Conservation (phyloP, 2,888 invertebrate species). For the Cantharis lateralis region DNA sequence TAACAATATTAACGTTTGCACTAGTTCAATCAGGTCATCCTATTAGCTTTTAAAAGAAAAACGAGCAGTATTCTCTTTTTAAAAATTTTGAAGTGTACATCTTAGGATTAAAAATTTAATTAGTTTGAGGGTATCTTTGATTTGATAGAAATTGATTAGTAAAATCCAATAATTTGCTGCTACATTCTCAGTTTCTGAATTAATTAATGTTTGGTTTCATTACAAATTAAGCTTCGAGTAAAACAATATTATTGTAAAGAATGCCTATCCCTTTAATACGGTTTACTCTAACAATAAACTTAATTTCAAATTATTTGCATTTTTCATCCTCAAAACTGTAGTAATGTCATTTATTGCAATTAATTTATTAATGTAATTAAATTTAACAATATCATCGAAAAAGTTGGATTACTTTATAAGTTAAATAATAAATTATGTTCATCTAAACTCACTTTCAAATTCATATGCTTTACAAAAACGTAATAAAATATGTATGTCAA, state of each 20-base stretch:
- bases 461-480: no score
- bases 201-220: not conserved
- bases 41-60: not conserved
- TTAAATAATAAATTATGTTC: not conserved
- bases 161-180: not conserved
- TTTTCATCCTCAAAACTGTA: not conserved
- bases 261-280: not conserved
- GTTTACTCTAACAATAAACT: not conserved
- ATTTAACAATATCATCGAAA: not conserved
- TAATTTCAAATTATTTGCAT: not conserved
- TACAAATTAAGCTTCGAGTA: not conserved
- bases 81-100: not conserved
- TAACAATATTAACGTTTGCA: constrained; percentile 18
- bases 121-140: not conserved
- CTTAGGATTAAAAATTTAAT: not conserved
- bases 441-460: no score
- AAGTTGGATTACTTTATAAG: not conserved
- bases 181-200: not conserved
- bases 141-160: not conserved
- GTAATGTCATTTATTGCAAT: not conserved
- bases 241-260: not conserved
- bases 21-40: not conserved
- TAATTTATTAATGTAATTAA: not conserved
- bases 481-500: no score
- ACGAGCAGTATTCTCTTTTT: not conserved